These are phyloP conservation scores for Arrhamphus sclerolepis DNA, from an alignment of 2,797 vertebrate genomes.

Conservation along the genomic window DNA sequence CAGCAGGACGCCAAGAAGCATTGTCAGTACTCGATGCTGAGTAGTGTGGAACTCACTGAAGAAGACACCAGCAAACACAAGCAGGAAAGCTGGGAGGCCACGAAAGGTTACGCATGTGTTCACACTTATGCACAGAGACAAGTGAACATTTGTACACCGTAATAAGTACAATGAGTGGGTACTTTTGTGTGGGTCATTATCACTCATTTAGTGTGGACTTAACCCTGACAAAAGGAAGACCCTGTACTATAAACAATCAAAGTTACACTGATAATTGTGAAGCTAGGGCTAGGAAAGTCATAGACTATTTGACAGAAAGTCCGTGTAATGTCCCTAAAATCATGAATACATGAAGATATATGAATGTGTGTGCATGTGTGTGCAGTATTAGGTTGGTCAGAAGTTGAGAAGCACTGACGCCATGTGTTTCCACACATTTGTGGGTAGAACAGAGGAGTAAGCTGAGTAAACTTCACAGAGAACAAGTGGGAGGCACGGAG, in stretches of 20 bases:
- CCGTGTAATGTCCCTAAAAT: not conserved
- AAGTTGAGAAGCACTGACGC: constrained; percentile 44
- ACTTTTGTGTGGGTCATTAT: constrained; percentile 8
- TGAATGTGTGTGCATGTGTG: constrained; percentile 23
- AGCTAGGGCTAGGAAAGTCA: too few relatives aligned
- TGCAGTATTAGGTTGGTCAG: constrained; percentile 37
- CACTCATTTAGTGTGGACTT: not conserved
- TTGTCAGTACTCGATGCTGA: not conserved
- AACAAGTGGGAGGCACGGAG: constrained; percentile 1
- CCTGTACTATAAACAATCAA: too few relatives aligned
- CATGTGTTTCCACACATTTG: constrained; percentile 63
- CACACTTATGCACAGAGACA: constrained; percentile 7
- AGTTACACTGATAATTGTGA: too few relatives aligned
- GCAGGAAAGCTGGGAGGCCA: too few relatives aligned
- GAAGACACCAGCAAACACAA: constrained; percentile 3
- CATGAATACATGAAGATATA: not conserved
- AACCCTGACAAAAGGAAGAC: not conserved
- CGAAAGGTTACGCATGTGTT: constrained; percentile 18
- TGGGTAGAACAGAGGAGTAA: constrained; percentile 56
- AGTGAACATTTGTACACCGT: constrained; percentile 1
- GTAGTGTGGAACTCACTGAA: not conserved
- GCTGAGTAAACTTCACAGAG: constrained; percentile 58
- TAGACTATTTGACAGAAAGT: not conserved
- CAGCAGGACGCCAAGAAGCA: constrained; percentile 9
- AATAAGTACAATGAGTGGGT: constrained; percentile 12